These are phyloP conservation scores for Papilio polytes DNA, from an alignment of 1,140 invertebrate genomes.

Conservation along the genomic window DNA sequence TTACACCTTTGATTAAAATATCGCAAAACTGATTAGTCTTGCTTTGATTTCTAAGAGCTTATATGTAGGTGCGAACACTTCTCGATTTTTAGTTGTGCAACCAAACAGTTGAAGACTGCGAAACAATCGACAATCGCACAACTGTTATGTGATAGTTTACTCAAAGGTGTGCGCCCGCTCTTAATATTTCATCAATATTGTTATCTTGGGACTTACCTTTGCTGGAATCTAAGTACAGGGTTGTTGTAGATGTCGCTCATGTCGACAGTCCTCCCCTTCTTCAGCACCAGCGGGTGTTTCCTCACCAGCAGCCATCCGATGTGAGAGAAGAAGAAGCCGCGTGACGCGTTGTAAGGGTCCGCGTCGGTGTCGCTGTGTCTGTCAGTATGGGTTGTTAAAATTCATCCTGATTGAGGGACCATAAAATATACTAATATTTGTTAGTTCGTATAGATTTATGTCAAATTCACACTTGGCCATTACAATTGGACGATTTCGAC, in stretches of 20 bases:
- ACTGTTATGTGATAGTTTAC: too few relatives aligned
- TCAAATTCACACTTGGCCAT: too few relatives aligned
- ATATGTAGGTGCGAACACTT: too few relatives aligned
- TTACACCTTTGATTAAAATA: too few relatives aligned
- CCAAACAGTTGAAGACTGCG: too few relatives aligned
- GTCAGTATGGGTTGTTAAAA: too few relatives aligned
- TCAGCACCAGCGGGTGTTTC: constrained; percentile 89
- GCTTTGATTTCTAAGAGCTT: too few relatives aligned
- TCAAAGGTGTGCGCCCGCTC: too few relatives aligned
- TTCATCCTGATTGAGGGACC: background rate
- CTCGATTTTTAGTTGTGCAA: too few relatives aligned
- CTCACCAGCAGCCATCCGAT: constrained; percentile 91
- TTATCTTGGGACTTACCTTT: constrained; percentile 80
- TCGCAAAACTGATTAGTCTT: too few relatives aligned
- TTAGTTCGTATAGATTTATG: background rate
- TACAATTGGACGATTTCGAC: too few relatives aligned
- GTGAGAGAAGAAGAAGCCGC: constrained; percentile 93
- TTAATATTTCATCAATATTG: background rate
- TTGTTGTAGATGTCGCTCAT: constrained; percentile 88
- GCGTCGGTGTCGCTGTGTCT: constrained; percentile 87
- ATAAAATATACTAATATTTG: background rate
- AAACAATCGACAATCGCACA: too few relatives aligned
- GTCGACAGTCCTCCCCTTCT: constrained; percentile 86
- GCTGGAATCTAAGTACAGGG: constrained; percentile 88
- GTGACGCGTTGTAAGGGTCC: constrained; percentile 90